These are phyloP conservation scores for Actinostola sp. DNA, from an alignment of 92 coral and sea anemone species.

Conservation along the genomic window DNA sequence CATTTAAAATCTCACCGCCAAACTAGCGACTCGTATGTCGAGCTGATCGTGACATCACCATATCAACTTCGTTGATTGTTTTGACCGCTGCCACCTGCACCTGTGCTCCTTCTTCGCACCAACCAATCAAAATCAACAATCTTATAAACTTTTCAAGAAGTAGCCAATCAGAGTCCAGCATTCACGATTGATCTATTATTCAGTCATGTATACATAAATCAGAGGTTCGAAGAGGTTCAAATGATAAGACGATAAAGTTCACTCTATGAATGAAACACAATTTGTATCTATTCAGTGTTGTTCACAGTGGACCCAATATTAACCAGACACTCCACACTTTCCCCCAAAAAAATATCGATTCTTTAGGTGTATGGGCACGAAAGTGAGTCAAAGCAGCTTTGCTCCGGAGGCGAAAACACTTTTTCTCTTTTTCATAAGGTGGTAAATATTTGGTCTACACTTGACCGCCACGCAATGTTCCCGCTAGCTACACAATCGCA, in stretches of 20 bases:
- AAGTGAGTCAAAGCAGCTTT: no score
- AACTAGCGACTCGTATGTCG: background rate
- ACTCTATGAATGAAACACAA: background rate
- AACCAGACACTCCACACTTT: no score
- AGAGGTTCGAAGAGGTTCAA: background rate
- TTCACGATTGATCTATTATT: constrained; percentile 14
- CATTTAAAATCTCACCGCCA: constrained; percentile 14
- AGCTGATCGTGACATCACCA: constrained; percentile 32
- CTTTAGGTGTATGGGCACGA: no score
- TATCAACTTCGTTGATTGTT: background rate
- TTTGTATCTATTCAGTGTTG: background rate
- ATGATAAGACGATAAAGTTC: background rate
- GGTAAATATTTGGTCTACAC: background rate
- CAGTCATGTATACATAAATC: background rate
- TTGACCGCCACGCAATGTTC: background rate
- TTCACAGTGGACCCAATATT: background rate
- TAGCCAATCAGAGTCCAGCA: constrained; percentile 10
- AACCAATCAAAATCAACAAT: constrained; percentile 20
- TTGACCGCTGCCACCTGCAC: constrained; percentile 11
- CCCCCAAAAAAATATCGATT: no score
- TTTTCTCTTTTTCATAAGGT: background rate
- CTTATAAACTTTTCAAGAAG: background rate
- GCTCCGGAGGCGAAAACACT: background rate
- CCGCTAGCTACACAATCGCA: background rate
- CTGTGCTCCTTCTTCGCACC: constrained; percentile 2